Conservation (phyloP, 2,113 vertebrate species). For the Ia io region DNA sequence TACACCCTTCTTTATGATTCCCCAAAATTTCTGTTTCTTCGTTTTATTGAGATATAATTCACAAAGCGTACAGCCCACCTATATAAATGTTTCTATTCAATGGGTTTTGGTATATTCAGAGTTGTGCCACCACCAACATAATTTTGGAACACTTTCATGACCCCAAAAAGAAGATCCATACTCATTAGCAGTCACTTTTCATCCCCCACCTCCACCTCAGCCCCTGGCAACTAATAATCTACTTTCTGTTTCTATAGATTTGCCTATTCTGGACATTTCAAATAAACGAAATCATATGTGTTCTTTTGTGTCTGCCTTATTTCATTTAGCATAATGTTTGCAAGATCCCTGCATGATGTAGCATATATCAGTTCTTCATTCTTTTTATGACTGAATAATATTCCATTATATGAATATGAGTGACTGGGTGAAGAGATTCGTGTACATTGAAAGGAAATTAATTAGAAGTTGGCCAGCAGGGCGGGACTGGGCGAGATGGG, state of each 20-base stretch:
- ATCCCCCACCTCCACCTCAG: neutral
- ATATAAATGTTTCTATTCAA: neutral
- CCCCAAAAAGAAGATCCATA: neutral
- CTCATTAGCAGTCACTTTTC: neutral
- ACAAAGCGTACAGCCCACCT: neutral
- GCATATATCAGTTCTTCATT: neutral
- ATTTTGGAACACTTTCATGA: conserved; percentile 17
- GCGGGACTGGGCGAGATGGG: too few species aligned
- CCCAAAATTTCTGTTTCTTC: neutral
- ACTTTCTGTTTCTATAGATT: neutral
- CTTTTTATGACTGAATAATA: neutral
- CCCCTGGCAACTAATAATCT: neutral
- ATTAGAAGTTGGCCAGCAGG: too few species aligned
- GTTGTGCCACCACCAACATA: neutral
- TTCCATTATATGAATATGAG: neutral
- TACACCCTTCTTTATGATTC: neutral
- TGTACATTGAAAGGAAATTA: too few species aligned
- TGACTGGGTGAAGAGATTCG: too few species aligned
- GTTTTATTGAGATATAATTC: neutral
- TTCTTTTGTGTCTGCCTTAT: neutral
- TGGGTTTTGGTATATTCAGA: neutral
- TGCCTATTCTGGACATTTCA: neutral
- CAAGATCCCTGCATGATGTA: neutral
- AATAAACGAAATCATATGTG: neutral
- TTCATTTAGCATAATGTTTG: conserved; percentile 16